Evolutionary conservation across 2,797 vertebrate species (phyloP).

Genomic region (Oryzias dopingdopingensis): DNA sequence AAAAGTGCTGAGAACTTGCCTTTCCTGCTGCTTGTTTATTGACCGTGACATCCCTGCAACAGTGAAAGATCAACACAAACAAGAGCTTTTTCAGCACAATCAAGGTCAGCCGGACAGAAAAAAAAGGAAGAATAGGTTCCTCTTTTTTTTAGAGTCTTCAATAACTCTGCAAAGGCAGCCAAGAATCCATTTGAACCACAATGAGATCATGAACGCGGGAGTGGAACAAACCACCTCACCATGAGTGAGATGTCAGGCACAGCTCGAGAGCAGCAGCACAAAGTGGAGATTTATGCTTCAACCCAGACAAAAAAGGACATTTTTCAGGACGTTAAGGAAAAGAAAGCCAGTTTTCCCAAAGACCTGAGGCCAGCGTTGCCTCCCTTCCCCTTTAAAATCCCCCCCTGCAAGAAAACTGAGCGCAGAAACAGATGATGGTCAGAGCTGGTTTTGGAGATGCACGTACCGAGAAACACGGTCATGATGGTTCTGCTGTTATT

Average conservation of each 20-base stretch:
- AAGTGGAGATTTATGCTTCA: neutral
- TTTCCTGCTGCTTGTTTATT: constrained; percentile 13
- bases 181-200: constrained; percentile 39
- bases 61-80: constrained; percentile 22
- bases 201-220: constrained; percentile 67
- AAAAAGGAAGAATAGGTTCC: constrained; percentile 12
- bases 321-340: constrained; percentile 7
- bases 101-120: constrained; percentile 43
- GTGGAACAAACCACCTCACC: constrained; percentile 64
- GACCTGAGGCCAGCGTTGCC: constrained; percentile 26
- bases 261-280: neutral
- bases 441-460: constrained; percentile 13
- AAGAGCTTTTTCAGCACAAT: constrained; percentile 23
- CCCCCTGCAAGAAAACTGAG: constrained; percentile 9
- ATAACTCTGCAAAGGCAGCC: constrained; percentile 37
- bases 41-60: constrained; percentile 14
- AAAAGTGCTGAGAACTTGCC: neutral
- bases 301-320: constrained; percentile 5
- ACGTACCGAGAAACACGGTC: constrained; percentile 73
- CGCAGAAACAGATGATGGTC: no score
- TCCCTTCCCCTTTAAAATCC: constrained; percentile 22
- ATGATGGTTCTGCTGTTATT: constrained; percentile 47
- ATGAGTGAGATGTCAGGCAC: constrained; percentile 20
- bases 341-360: constrained; percentile 42
- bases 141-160: constrained; percentile 47